These are phyloP conservation scores for Microtus montanus DNA, from an alignment of 2,113 vertebrate species.

Conservation along the genomic window DNA sequence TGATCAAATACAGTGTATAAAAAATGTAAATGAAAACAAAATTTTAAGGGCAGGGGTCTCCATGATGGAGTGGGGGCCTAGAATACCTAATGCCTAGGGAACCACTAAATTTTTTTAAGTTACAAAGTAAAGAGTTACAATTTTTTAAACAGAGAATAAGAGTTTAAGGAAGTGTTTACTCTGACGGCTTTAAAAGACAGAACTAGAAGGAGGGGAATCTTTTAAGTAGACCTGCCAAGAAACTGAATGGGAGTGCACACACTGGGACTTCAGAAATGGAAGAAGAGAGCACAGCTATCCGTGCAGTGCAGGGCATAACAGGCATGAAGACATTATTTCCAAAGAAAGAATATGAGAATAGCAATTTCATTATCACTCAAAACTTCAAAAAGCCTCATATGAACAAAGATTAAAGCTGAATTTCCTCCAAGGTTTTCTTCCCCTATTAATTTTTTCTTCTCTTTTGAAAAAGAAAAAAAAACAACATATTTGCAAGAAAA, in stretches of 20 bases:
- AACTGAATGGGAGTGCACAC: not conserved
- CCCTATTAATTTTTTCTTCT: not conserved
- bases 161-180: not conserved
- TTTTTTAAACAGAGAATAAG: not conserved
- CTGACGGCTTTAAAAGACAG: not conserved
- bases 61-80: not conserved
- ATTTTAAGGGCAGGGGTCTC: not conserved
- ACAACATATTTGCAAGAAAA: not conserved
- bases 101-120: not conserved
- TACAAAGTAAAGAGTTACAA: not conserved
- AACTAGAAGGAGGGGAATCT: not conserved
- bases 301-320: not conserved
- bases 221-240: not conserved
- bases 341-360: not conserved
- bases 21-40: not conserved
- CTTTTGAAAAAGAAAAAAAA: not conserved
- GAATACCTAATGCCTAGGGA: too few relatives aligned
- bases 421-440: not conserved
- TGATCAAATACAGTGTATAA: not conserved
- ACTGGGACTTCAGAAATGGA: not conserved
- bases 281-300: not conserved
- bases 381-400: not conserved
- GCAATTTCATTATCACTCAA: not conserved
- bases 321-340: not conserved
- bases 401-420: not conserved